Conservation (phyloP, 2,888 invertebrate genomes). For the Arctia plantaginis region DNA sequence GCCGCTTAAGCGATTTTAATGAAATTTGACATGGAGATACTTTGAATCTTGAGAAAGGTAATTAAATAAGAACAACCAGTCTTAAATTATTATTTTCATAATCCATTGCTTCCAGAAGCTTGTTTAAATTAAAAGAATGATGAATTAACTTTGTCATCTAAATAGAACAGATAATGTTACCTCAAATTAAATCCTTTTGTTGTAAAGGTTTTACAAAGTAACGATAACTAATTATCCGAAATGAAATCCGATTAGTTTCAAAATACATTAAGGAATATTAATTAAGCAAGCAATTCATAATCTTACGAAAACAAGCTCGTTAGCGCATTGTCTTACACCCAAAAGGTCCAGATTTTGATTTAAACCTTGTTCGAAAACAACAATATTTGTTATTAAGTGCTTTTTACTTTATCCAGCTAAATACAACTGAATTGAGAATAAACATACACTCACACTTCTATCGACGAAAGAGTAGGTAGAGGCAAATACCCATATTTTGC, state of each 20-base stretch:
- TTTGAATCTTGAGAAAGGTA: background rate
- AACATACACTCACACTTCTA: no score
- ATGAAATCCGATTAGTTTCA: conserved; percentile 27
- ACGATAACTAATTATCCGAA: conserved; percentile 26
- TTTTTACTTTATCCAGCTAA: background rate
- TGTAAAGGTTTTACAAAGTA: conserved; percentile 26
- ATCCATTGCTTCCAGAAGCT: conserved; percentile 14
- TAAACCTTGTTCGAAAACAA: background rate
- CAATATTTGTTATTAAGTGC: background rate
- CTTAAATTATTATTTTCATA: conserved; percentile 21
- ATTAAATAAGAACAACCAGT: background rate
- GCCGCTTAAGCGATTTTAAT: no score
- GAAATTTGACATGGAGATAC: no score
- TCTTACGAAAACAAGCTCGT: background rate
- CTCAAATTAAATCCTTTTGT: conserved; percentile 5
- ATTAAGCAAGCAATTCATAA: conserved; percentile 10
- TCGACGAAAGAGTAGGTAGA: no score
- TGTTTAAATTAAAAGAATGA: conserved; percentile 29
- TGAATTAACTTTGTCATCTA: conserved; percentile 18
- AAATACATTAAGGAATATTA: conserved; percentile 20
- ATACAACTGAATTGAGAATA: background rate
- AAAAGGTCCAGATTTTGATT: background rate
- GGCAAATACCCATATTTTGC: no score
- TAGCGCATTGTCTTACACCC: background rate
- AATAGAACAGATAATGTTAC: conserved; percentile 18